Evolutionary conservation across 2,113 vertebrate genomes (phyloP).

Genomic region (Carassius gibelio): DNA sequence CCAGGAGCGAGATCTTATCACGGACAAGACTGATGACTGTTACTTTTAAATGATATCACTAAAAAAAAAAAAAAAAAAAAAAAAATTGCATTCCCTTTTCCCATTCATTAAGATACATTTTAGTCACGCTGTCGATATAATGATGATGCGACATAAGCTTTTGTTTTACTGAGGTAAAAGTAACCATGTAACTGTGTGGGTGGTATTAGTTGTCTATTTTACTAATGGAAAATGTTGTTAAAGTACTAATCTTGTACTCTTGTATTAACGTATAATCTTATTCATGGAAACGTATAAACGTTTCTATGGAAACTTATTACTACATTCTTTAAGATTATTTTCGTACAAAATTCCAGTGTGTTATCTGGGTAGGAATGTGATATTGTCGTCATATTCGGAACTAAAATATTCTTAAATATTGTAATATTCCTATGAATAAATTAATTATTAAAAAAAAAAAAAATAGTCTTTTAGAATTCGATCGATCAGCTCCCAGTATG

Average conservation of each 20-base stretch:
- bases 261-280: neutral
- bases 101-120: neutral
- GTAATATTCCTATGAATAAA: neutral
- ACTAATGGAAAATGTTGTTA: neutral
- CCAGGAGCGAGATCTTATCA: constrained; percentile 21
- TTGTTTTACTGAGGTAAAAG: constrained; percentile 13
- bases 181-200: neutral
- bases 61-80: neutral
- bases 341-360: neutral
- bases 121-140: neutral
- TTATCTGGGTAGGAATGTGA: neutral
- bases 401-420: constrained; percentile 13
- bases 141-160: constrained; percentile 38
- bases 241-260: neutral
- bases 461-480: neutral
- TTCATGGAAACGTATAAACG: too few relatives aligned
- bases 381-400: neutral
- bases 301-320: neutral
- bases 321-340: neutral
- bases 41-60: neutral
- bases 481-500: neutral
- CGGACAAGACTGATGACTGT: neutral
- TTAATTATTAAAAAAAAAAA: neutral
- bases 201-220: neutral
- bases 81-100: neutral